A percentile compares a stretch with the other conserved stretches of the same genome.
Evolutionary conservation across 2,113 vertebrate species (phyloP).

Genomic region (Madoqua kirkii): DNA sequence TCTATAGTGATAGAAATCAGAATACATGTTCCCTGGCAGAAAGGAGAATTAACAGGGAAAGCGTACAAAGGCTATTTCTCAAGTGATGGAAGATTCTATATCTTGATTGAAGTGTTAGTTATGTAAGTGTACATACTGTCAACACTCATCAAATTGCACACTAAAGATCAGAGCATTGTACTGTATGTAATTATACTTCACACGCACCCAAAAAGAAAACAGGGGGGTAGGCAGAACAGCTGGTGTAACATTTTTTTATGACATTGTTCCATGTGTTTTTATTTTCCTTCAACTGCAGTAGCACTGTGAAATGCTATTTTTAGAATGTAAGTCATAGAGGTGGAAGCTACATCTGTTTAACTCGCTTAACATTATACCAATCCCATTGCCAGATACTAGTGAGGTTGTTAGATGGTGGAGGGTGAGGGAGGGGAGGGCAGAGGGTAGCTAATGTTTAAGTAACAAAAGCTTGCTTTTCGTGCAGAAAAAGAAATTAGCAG

Average conservation of each 20-base stretch:
- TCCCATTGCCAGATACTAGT: background rate
- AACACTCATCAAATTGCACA: constrained; percentile 11
- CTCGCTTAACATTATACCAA: background rate
- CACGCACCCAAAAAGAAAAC: background rate
- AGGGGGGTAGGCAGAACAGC: background rate
- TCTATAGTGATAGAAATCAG: background rate
- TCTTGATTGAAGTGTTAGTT: background rate
- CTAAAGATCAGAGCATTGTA: constrained; percentile 24
- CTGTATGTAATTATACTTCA: background rate
- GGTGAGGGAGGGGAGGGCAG: background rate
- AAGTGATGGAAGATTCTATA: background rate
- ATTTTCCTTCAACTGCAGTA: constrained; percentile 25
- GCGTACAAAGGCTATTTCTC: background rate
- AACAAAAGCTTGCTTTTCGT: constrained; percentile 22
- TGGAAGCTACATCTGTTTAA: constrained; percentile 19
- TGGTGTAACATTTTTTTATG: constrained; percentile 33
- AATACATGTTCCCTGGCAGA: background rate
- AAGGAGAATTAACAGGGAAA: background rate
- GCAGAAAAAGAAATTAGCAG: background rate
- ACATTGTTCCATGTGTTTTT: constrained; percentile 35
- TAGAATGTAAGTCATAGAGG: constrained; percentile 17
- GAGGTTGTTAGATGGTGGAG: background rate
- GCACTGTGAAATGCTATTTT: constrained; percentile 28
- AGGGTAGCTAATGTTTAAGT: background rate
- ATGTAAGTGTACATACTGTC: background rate